Evolutionary conservation across 2,888 invertebrate genomes (phyloP), one percentile per base, ranked within the genome.

Genomic region (Tetragonisca angustula): DNA sequence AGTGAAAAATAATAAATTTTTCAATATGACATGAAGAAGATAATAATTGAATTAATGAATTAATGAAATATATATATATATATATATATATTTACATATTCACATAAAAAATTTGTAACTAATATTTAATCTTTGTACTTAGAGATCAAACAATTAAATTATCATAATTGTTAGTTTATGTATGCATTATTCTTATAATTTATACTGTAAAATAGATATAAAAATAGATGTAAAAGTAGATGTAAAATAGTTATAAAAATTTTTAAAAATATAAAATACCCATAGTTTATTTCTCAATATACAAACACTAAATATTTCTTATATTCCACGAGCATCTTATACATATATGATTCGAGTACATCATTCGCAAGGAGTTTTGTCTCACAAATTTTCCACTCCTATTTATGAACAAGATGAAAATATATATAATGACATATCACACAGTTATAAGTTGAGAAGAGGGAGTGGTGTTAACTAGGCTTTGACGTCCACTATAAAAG

Each of bases 321-420:
- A 61, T 17, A 27, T 69, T 32, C 17, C 52, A 32, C 19, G 2
- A 24, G 19, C 19, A 56, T 43, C 43, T 43, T n/a, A 36, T 21
- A 11, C 21, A 24, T 27, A 24, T 32, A n/a, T 54, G 36, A n/a
- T 64, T 52, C n/a, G 21, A 59, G 36, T 56, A 76, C 9, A 54
- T 76, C 50, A 27, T 27, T 80, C 56, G 27, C 19, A 21, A 62
- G 52, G 27, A 79, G 24, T 65, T 49, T 36, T 43, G 32, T 64
- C 56, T 52, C 36, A 82, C 65, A 88, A 90, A 89, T 85, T 90
- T 89, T 89, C 90, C 89, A 49, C 36, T 82, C 36, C 84, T 82
- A 89, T 76, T 89, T 89, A 78, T 87, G 88, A 90, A 79, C 72
- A 62, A 79, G 70, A 77, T 74, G 87, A 88, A 84, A 84, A 89